Percentiles rank a stretch among this genome's conserved stretches.
Conservation (phyloP, 1,140 invertebrate species). For the Nebria ingens region DNA sequence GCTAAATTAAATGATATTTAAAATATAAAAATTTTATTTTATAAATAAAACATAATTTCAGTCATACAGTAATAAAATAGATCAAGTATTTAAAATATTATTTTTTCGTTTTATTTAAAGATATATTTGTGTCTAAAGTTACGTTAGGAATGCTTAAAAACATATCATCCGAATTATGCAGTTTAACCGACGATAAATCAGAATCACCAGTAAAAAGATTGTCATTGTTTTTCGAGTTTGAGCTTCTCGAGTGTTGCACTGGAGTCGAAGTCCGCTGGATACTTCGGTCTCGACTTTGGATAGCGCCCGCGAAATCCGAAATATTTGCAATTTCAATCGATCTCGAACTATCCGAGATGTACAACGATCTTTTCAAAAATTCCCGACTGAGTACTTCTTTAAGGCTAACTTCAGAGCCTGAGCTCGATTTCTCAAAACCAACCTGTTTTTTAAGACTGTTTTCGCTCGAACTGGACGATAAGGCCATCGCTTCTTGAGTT, state of each 20-base stretch:
- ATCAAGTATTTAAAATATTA: background rate
- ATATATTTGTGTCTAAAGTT: background rate
- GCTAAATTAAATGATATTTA: too few relatives aligned
- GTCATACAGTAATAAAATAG: too few relatives aligned
- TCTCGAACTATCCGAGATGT: constrained; percentile 12
- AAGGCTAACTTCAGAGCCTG: constrained; percentile 24
- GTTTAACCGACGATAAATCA: constrained; percentile 40
- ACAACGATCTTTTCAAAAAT: constrained; percentile 16
- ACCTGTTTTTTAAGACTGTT: constrained; percentile 27
- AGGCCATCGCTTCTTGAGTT: constrained; percentile 49
- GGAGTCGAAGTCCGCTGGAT: constrained; percentile 40
- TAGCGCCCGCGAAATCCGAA: constrained; percentile 20
- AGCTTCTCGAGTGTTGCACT: constrained; percentile 37
- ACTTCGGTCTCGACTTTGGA: constrained; percentile 28
- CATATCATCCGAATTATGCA: constrained; percentile 14
- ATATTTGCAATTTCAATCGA: constrained; percentile 21
- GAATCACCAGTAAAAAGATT: constrained; percentile 39
- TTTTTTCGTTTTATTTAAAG: background rate
- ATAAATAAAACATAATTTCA: too few relatives aligned
- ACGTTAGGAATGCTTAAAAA: constrained; percentile 6
- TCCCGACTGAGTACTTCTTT: constrained; percentile 23
- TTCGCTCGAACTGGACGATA: constrained; percentile 47
- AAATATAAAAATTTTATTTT: too few relatives aligned
- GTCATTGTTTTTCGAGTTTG: constrained; percentile 36
- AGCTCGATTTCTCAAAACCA: constrained; percentile 12